Evolutionary conservation across 2,888 invertebrate genomes (phyloP), one percentile per base, ranked within the genome.

Genomic region (Ornithoptera priamus): DNA sequence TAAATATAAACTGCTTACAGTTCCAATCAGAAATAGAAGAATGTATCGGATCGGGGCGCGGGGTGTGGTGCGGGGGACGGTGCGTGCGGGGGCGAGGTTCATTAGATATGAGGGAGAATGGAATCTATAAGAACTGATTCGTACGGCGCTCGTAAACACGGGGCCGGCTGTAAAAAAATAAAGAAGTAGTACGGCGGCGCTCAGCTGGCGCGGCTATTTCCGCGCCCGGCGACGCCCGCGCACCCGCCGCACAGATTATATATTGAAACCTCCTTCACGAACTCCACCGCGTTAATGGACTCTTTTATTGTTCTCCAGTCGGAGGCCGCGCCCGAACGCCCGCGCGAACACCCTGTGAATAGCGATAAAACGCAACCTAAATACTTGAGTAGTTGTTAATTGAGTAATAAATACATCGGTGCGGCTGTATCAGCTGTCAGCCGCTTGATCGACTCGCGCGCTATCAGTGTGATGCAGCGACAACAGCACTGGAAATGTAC

Each of bases 191-290:
- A 87, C 86, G 90, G 88, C 88, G 88, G 87, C 83, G 85, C 86
- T 92, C 92, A 92, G 92, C 92, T 92, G 92, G 91, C 91, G 90
- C 85, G 88, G 90, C 88, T 92, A 92, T 92, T 92, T 92, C 85
- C 83, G 89, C 90, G 88, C 90, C 81, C 77, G 30, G 30, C 30
- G 30, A 30, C 30, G 5, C 30, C 30, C 30, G 30, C 30, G 5
- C 30, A 30, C 30, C 30, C 0, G 30, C 30, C 15, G 46, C 20
- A 62, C 22, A 67, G 56, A 67, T 46, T 58, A 85, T 56, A 56
- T n/a, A 56, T 56, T 56, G n/a, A 20, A 20, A n/a, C 20, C 56
- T n/a, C 20, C n/a, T 56, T 56, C 15, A 56, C 56, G 56, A 12
- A 46, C 46, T 46, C 15, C 15, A 46, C 15, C 46, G 46, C 46